A percentile compares a stretch with the other conserved stretches of the same genome.
Evolutionary conservation across 2,113 vertebrate genomes (phyloP).

Genomic region (Aegotheles bennettii): DNA sequence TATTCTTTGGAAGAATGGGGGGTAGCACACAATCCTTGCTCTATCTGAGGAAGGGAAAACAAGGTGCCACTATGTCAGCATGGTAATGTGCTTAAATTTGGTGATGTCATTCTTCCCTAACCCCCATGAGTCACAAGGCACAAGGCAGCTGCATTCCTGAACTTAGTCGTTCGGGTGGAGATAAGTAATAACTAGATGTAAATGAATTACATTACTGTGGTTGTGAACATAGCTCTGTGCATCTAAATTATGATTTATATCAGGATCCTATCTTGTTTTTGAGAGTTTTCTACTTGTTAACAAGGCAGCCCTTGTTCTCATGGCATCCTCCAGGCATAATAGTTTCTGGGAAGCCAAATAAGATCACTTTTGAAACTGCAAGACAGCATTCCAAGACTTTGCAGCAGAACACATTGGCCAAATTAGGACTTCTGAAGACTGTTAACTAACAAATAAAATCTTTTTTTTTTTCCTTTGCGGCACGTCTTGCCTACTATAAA

Average conservation of each 20-base stretch:
- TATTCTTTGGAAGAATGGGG: conserved; percentile 83
- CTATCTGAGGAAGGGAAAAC: conserved; percentile 83
- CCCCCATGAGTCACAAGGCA: conserved; percentile 89
- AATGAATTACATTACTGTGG: conserved; percentile 89
- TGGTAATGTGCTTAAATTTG: conserved; percentile 85
- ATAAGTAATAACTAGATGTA: conserved; percentile 87
- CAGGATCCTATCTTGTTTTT: conserved; percentile 86
- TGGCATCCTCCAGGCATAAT: conserved; percentile 84
- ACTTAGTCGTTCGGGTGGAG: conserved; percentile 77
- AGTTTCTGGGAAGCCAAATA: conserved; percentile 88
- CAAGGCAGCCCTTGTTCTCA: conserved; percentile 91
- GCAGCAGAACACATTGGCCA: conserved; percentile 70
- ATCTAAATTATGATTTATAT: conserved; percentile 97
- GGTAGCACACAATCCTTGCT: conserved; percentile 83
- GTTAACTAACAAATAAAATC: conserved; percentile 67
- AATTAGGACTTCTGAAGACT: conserved; percentile 71
- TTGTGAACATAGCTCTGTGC: conserved; percentile 84
- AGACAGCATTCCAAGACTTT: conserved; percentile 85
- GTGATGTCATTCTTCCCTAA: conserved; percentile 91
- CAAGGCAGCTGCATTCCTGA: conserved; percentile 90
- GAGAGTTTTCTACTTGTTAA: conserved; percentile 81
- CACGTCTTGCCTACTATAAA: conserved; percentile 61
- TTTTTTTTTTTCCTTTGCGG: conserved; percentile 33
- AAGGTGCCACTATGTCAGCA: conserved; percentile 97
- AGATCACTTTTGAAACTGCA: conserved; percentile 87